Base-by-base conservation (phyloP, 2,113 vertebrate species). In the Strix uralensis region DNA sequence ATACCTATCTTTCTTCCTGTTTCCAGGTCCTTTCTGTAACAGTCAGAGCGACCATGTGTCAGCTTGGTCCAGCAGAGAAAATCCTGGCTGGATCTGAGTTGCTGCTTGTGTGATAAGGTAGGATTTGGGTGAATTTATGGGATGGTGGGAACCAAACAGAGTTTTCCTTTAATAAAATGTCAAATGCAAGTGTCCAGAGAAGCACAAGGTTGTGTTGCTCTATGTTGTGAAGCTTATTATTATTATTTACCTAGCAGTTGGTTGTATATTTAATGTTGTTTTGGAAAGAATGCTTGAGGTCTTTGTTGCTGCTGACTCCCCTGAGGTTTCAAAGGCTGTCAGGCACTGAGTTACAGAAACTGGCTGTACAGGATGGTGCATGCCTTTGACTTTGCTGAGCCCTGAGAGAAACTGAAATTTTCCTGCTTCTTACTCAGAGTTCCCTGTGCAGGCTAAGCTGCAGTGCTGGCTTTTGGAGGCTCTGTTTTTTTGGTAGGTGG, bases 361-460 rank as follows among this genome's bases (percentile, higher is more conserved):
- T 36, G 80, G 13, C 44, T 87, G 25, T 3, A 1, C 21, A 1
- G 88, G 47, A 0, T 66, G 73, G 8, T 26, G 18, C 2, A 42
- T 59, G 54, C 78, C 57, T 49, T 10, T 10, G 57, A 0, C 7
- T n/a, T 3, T 7, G 11, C 20, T 2, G 27, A 44, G 69, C 55
- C 49, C 36, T 2, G 8, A 15, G 42, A 14, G 47, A 54, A 49
- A 29, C 30, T 42, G 80, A 8, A 10, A 2, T 13, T 16, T 2
- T 10, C 26, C 23, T 32, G 67, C 2, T 29, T 1, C 30, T 51
- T 46, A 2, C 30, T 0, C 13, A 0, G 16, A 15, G 23, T 0
- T 88, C n/a, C 14, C 15, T 78, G 67, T 46, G 4, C 1, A 0
- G 71, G 57, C 2, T 3, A 2, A 27, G 63, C 80, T 34, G 66